These are phyloP conservation scores for Lutjanus erythropterus DNA, from an alignment of 2,113 vertebrate genomes.

Conservation along the genomic window DNA sequence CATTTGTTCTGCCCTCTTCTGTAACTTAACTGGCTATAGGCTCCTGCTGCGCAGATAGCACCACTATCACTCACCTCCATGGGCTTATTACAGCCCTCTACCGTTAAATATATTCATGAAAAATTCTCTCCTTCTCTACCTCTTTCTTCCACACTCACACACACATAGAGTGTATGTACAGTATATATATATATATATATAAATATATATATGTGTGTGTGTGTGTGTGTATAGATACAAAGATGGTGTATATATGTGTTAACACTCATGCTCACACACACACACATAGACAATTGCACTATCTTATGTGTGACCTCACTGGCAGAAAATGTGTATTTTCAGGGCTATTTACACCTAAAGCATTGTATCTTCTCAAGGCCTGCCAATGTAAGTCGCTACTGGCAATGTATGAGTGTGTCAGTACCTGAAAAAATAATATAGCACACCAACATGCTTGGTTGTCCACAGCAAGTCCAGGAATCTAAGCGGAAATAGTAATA, in stretches of 20 bases:
- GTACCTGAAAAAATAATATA: slow-evolving; percentile 18
- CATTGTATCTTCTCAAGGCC: slow-evolving; percentile 29
- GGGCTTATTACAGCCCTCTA: slow-evolving; percentile 73
- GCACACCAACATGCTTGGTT: slow-evolving; percentile 4
- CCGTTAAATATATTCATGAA: slow-evolving; percentile 84
- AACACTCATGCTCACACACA: slow-evolving; percentile 24
- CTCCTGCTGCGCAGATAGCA: slow-evolving; percentile 74
- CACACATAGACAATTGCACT: slow-evolving; percentile 21
- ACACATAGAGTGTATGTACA: slow-evolving; percentile 11
- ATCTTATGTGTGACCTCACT: slow-evolving; percentile 39
- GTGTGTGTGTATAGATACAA: too few species aligned
- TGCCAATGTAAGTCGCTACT: slow-evolving; percentile 11
- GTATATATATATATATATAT: slow-evolving; percentile 21
- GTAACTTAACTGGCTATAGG: slow-evolving; percentile 67
- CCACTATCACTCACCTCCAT: slow-evolving; percentile 77
- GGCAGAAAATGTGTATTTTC: slow-evolving; percentile 62
- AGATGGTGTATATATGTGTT: slow-evolving; percentile 6
- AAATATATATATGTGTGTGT: not conserved
- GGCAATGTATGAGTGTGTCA: slow-evolving; percentile 21
- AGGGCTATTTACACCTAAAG: slow-evolving; percentile 45
- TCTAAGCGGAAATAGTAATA: too few species aligned
- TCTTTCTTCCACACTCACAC: slow-evolving; percentile 32
- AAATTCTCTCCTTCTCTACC: slow-evolving; percentile 53
- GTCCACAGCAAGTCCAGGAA: not conserved
- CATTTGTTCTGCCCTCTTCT: slow-evolving; percentile 79